Conservation (phyloP, 2,888 invertebrate genomes). For the Eristalis pertinax region DNA sequence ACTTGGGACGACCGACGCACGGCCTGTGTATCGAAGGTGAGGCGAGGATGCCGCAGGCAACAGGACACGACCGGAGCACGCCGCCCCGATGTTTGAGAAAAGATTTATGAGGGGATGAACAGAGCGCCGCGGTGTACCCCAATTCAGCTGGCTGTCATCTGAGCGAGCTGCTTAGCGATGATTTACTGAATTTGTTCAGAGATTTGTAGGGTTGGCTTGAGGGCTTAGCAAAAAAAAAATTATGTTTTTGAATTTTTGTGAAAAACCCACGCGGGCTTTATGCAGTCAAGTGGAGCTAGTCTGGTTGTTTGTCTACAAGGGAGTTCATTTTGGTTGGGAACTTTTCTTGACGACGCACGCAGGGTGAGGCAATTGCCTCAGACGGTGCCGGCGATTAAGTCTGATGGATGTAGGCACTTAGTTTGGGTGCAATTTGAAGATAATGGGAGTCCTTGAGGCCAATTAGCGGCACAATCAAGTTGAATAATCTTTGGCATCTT, state of each 20-base stretch:
- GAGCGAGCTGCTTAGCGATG: conserved; percentile 65
- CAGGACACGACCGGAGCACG: conserved; percentile 22
- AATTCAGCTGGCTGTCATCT: conserved; percentile 58
- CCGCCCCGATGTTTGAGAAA: conserved; percentile 34
- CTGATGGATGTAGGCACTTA: no score
- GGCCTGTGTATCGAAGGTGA: conserved; percentile 24
- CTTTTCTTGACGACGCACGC: no score
- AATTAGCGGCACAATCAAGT: no score
- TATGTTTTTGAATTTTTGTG: conserved; percentile 30
- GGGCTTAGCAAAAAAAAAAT: conserved; percentile 38
- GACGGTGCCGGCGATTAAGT: no score
- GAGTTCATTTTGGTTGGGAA: background rate
- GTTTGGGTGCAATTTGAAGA: no score
- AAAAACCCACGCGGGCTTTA: background rate
- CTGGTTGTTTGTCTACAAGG: background rate
- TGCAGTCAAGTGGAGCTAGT: conserved; percentile 1
- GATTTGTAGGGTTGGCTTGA: conserved; percentile 30
- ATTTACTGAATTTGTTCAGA: conserved; percentile 65
- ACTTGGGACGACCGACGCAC: background rate
- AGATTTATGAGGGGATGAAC: conserved; percentile 70
- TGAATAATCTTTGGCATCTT: no score
- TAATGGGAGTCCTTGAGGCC: no score
- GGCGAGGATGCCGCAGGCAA: background rate
- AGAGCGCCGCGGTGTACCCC: conserved; percentile 54
- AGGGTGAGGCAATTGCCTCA: no score